Evolutionary conservation across 2,888 invertebrate species (phyloP), one percentile per base, ranked within the genome.

Genomic region (Himalopsyche japonica): DNA sequence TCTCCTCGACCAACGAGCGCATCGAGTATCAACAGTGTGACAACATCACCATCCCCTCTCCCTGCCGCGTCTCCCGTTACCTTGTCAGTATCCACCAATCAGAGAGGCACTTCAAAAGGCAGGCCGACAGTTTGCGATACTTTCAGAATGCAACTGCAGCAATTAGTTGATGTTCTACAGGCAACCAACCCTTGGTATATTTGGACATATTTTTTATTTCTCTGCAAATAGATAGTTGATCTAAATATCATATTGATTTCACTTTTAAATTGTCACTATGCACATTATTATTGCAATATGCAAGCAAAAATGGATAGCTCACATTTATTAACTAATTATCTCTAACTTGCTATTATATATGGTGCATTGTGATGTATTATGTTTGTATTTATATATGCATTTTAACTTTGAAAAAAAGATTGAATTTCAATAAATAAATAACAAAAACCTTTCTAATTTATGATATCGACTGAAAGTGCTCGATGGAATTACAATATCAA

Each of bases 41-140:
- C 84, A 10, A 64, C 86, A 4, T 84, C 87, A 10, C 82, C 86
- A 4, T 84, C 89, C 89, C 0, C 88, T 94, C 94, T 95, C 94
- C 86, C 88, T 91, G 84, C 88, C 88, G 87, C 88, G 87, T 76
- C 88, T 87, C 89, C 91, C 76, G 89, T 92, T 84, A 94, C 94
- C 6, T 83, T 87, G 32, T 79, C 83, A 10, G 87, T 89, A 49
- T 87, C 84, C 32, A 93, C 93, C 0, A 95, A 95, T 64, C 96
- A 96, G 37, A 92, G 97, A 37, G 97, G 97, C 20, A 97, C 97
- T 0, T 96, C 96, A 20, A 98, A 98, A 91, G 97, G 96, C 1
- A 96, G 97, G 88, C 96, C 97, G 0, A 98, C 98, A 0, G 97
- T 98, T 5, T 97, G 97, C 86, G 98, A 98, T 89, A 96, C 97